Evolutionary conservation across 2,888 invertebrate species (phyloP), one percentile per base, ranked within the genome.

Genomic region (Apamea sordens): DNA sequence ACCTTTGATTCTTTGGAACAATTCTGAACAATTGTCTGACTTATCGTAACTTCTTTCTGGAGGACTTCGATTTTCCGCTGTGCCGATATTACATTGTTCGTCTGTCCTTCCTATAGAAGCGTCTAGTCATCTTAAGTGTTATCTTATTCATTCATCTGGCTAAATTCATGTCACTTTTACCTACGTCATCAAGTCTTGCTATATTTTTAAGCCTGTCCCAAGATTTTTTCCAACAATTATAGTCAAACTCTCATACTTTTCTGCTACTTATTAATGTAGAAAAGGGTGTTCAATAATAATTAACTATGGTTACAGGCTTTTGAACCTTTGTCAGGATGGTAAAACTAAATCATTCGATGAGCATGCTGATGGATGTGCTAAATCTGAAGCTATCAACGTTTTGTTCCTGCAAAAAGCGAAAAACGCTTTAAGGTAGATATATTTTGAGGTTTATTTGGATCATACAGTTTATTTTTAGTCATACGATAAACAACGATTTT

Each of bases 301-400:
- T 61, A 6, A 7, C 8, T 65, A 13, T 67, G 28, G 0, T 87
- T 84, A 61, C 85, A 95, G 95, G 86, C 89, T 93, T 21, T 90
- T 94, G 50, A 89, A 41, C 41, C 41, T 41, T 41, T 41, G 41
- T 36, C 94, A 96, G 5, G 98, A 99, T 89, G 99, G 99, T 0
- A 97, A 97, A 83, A 99, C 99, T 90, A 98, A 98, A 91, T 98
- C 98, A 0, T 99, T 99, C 92, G 99, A 99, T 93, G 97, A 97
- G 72, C 97, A 98, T 73, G 98, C 98, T 4, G 97, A 98, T 89
- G 99, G 99, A 0, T 98, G 98, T 89, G 98, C 97, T 0, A 97
- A 98, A 73, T 98, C 98, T 73, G 99, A 99, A 93, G 97, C 98
- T 0, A 94, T 98, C 6, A 97, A 97, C 71, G 97, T 97, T 15